Base-by-base conservation (phyloP, 2,113 vertebrate genomes). In the Vanacampus margaritifer region DNA sequence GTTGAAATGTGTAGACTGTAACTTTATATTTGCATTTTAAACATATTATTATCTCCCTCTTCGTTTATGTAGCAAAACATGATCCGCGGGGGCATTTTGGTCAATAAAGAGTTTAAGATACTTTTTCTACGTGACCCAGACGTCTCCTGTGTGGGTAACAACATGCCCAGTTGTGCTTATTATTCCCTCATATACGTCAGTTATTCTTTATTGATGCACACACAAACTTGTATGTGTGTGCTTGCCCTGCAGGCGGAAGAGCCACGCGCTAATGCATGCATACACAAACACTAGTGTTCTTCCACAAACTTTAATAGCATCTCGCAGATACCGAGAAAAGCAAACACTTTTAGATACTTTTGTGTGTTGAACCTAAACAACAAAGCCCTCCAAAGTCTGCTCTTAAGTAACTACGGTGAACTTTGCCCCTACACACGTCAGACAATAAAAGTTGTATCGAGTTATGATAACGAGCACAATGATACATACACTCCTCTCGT, bases 361-460 rank as follows among this genome's bases (percentile, higher is more conserved):
- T 28, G 28, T 57, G 41, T 46, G 26, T 65, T 73, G 5, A 0
- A 43, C 26, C 66, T 59, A 75, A 75, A 80, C 78, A 67, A 59
- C n/a, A 8, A 46, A 32, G 36, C 63, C 78, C 35, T 46, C 79
- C 81, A 83, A 74, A 82, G 80, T 82, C 69, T 19, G 2, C n/a
- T 70, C 77, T 63, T 71, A 26, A 73, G 51, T 74, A 73, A 70
- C 72, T 35, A 13, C 50, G 59, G n/a, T 84, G 82, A 75, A 84
- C 87, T 84, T 85, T 88, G 79, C 17, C 11, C 77, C 14, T 46
- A 37, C 68, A 71, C 57, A 71, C 46, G 51, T 26, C 43, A 48
- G 71, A 79, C 87, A 81, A 87, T 62, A 24, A 43, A 80, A 57
- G 57, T 84, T 86, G 81, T 82, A 81, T 77, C 66, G 76, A 74